Conservation (phyloP, 2,888 invertebrate genomes). For the Xanthia icteritia region DNA sequence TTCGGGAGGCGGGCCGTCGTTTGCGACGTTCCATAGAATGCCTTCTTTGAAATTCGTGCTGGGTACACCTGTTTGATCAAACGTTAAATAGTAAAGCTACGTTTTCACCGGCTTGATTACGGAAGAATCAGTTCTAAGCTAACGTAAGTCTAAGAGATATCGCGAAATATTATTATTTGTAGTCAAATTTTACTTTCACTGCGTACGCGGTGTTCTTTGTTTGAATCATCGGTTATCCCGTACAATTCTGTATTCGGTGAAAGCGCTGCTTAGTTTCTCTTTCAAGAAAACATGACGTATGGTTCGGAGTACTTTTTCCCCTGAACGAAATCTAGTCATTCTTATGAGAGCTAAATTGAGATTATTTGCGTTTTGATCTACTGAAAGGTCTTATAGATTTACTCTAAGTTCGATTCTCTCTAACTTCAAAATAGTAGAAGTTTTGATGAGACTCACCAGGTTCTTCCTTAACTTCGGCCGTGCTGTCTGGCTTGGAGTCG, state of each 20-base stretch:
- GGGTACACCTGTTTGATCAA: constrained; percentile 51
- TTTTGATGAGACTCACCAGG: constrained; percentile 81
- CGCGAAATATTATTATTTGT: not conserved
- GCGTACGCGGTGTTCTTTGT: not conserved
- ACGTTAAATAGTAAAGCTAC: constrained; percentile 38
- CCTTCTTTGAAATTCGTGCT: constrained; percentile 93
- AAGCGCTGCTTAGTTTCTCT: not conserved
- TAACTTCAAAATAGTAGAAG: constrained; percentile 3
- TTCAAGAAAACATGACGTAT: not conserved
- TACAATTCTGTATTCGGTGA: not conserved
- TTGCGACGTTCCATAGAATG: constrained; percentile 94
- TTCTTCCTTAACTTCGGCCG: constrained; percentile 93
- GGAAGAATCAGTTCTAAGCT: not conserved
- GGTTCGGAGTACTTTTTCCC: not conserved
- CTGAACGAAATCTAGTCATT: not conserved
- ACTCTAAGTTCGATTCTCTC: constrained; percentile 14
- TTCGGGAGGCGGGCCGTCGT: constrained; percentile 95
- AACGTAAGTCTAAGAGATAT: not conserved
- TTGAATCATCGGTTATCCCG: not conserved
- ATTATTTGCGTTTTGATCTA: not conserved
- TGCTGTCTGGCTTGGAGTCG: constrained; percentile 92
- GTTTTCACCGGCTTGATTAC: not conserved
- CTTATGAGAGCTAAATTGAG: not conserved
- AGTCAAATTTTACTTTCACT: not conserved
- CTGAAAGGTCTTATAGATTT: not conserved